Conservation (phyloP, 2,888 invertebrate species). For the Nemurella pictetii region DNA sequence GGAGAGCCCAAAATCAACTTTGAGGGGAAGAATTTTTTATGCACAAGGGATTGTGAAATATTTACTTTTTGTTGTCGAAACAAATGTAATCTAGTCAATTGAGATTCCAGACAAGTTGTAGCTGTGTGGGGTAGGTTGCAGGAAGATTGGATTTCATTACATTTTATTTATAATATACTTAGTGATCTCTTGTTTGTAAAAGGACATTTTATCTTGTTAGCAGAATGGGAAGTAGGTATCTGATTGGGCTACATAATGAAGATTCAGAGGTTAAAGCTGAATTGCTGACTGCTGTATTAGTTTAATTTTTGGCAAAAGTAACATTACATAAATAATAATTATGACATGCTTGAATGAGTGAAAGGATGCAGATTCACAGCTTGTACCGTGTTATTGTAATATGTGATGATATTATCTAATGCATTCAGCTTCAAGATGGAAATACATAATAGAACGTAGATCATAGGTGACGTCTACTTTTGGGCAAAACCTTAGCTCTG, state of each 20-base stretch:
- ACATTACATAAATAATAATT: neutral
- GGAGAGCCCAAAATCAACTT: neutral
- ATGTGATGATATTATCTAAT: neutral
- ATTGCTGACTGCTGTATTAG: neutral
- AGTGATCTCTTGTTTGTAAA: neutral
- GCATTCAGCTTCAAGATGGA: neutral
- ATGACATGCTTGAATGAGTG: neutral
- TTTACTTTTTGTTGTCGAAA: neutral
- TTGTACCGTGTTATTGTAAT: neutral
- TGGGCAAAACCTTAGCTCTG: neutral
- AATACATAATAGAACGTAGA: neutral
- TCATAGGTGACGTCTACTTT: neutral
- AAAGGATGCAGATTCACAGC: neutral
- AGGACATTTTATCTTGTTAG: neutral
- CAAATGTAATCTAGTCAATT: neutral
- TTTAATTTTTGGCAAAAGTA: neutral
- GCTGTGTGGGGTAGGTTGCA: neutral
- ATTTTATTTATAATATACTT: neutral
- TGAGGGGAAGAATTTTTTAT: neutral
- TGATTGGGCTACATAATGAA: neutral
- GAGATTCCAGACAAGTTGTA: neutral
- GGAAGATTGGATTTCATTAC: neutral
- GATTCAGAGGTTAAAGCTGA: too few species aligned
- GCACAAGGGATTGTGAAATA: neutral
- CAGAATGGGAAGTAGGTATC: neutral